Evolutionary conservation across 2,888 invertebrate genomes (phyloP), one percentile per base, ranked within the genome.

Genomic region (Frankliniella intonsa): DNA sequence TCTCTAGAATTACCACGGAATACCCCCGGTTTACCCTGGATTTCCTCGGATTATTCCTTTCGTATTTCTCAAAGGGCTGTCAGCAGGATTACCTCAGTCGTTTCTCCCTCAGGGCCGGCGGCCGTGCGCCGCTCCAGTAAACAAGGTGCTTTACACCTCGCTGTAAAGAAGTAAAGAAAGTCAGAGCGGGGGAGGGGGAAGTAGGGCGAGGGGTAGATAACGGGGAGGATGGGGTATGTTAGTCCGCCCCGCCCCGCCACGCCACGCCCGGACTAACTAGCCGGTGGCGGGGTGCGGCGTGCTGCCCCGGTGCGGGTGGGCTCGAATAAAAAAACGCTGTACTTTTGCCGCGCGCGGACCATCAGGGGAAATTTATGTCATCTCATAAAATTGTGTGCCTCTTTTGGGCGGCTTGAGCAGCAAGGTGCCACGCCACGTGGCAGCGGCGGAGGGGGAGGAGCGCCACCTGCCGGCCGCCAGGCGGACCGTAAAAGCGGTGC

Each of bases 301-400:
- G 38, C 5, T 5, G 38, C 38, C 55, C 55, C 62, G 62, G 25
- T 12, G 69, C 22, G 69, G 8, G 69, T 25, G 69, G 69, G 22
- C 22, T 25, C 11, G 9, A 76, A 76, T 25, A 76, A 76, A 76
- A 55, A 25, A 76, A 76, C 11, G 69, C 62, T 76, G 69, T 76
- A 76, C 69, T 76, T 25, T 76, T 62, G 55, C 69, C 69, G 69
- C 69, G 69, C 22, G 22, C n/a, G 25, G 12, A 25, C 11, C 69
- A 76, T 76, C 69, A 76, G 12, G 69, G 69, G 69, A 25, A 76
- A 76, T 76, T 76, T 76, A 76, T 76, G 69, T 10, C 69, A 11
- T 76, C 69, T 76, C 69, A 76, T 76, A 76, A 76, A 76, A 76
- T 76, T 76, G 69, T 76, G 69, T 25, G 69, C 25, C 25, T 76